Conservation (phyloP, 2,888 invertebrate species). For the Busseola fusca region DNA sequence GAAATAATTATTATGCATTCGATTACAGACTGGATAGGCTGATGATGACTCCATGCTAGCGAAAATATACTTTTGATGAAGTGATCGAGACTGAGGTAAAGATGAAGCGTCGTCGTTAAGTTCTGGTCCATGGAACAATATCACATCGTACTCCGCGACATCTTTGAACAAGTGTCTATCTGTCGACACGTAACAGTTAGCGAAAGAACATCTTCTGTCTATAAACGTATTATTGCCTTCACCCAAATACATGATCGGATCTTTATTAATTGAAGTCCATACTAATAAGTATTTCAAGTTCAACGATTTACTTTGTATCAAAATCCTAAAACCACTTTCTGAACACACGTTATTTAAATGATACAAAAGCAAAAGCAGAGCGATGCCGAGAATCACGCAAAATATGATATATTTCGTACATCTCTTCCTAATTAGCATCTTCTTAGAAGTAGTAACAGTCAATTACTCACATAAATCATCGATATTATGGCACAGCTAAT, state of each 20-base stretch:
- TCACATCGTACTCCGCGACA: slow-evolving; percentile 70
- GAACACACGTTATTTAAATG: not conserved
- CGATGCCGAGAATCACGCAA: slow-evolving; percentile 4
- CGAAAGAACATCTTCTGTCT: slow-evolving; percentile 68
- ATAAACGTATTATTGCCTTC: slow-evolving; percentile 68
- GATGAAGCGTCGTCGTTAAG: slow-evolving; percentile 31
- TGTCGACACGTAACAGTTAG: slow-evolving; percentile 75
- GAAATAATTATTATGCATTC: slow-evolving; percentile 68
- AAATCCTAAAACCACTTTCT: not conserved
- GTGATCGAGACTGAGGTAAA: slow-evolving; percentile 66
- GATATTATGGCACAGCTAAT: not conserved
- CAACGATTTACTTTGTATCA: too few relatives aligned
- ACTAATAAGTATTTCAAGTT: slow-evolving; percentile 71
- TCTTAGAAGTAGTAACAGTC: not conserved
- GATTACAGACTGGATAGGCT: slow-evolving; percentile 67
- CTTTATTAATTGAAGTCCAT: slow-evolving; percentile 68
- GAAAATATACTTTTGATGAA: slow-evolving; percentile 53
- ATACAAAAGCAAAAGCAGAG: slow-evolving; percentile 3
- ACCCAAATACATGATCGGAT: slow-evolving; percentile 67
- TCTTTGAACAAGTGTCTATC: slow-evolving; percentile 64
- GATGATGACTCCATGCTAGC: slow-evolving; percentile 70
- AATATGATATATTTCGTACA: not conserved
- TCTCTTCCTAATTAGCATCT: not conserved
- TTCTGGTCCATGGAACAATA: slow-evolving; percentile 74
- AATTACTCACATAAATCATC: not conserved